Evolutionary conservation across 1,140 invertebrate species (phyloP).

Genomic region (Drosophila orena): DNA sequence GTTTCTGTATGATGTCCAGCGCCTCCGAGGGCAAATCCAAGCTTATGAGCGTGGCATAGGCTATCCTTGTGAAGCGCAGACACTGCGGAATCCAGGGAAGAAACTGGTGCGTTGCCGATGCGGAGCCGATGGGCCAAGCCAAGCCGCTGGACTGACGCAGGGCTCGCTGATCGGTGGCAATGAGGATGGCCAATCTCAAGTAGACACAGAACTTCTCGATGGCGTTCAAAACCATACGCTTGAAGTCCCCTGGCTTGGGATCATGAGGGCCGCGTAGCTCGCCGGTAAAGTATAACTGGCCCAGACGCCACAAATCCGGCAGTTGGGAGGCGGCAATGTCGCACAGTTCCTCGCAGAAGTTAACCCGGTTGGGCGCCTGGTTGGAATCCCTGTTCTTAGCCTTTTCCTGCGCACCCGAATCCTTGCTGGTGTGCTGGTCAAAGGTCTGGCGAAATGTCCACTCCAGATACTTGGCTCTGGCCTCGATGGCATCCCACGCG

Average conservation of each 20-base stretch:
- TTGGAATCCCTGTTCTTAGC: conserved; percentile 70
- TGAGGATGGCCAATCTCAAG: conserved; percentile 88
- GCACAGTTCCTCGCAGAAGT: conserved; percentile 83
- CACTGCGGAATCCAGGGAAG: conserved; percentile 92
- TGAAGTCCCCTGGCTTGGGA: conserved; percentile 86
- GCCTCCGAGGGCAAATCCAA: conserved; percentile 92
- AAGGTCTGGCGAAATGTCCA: conserved; percentile 84
- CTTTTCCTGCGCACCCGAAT: conserved; percentile 65
- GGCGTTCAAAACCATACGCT: conserved; percentile 88
- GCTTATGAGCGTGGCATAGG: conserved; percentile 89
- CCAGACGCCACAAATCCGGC: conserved; percentile 95
- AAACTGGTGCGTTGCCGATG: conserved; percentile 86
- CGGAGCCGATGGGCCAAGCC: conserved; percentile 84
- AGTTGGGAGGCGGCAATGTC: conserved; percentile 83
- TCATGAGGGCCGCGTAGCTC: conserved; percentile 91
- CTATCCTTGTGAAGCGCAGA: conserved; percentile 89
- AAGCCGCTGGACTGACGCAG: conserved; percentile 79
- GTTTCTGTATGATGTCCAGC: conserved; percentile 92
- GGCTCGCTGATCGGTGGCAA: conserved; percentile 85
- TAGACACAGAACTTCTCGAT: conserved; percentile 89
- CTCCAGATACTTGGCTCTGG: conserved; percentile 91
- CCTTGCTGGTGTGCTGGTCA: conserved; percentile 77
- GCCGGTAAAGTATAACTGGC: conserved; percentile 95
- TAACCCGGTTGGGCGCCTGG: conserved; percentile 71
- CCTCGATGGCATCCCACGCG: conserved; percentile 96